These are phyloP conservation scores for Drosophila formosana DNA, from an alignment of 2,888 invertebrate genomes.

Conservation along the genomic window DNA sequence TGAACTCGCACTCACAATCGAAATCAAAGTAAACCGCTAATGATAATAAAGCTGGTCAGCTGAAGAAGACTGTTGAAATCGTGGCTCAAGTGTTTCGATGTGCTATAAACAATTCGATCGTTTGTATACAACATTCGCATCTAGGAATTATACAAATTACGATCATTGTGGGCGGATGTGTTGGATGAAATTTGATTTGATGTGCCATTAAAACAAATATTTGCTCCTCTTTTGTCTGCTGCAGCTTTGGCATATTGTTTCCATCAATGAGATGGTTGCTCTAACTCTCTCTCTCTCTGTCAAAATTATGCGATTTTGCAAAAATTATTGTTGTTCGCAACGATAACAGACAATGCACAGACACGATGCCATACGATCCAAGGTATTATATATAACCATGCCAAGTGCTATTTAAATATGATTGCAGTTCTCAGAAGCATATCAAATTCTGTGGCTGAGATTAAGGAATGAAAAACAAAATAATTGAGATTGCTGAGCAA, in stretches of 20 bases:
- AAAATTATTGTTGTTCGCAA: slow-evolving; percentile 24
- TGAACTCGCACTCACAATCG: neutral
- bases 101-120: slow-evolving; percentile 38
- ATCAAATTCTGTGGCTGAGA: neutral
- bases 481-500: neutral
- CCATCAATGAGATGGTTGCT: slow-evolving; percentile 34
- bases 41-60: slow-evolving; percentile 54
- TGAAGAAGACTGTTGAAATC: slow-evolving; percentile 48
- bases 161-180: slow-evolving; percentile 51
- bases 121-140: slow-evolving; percentile 35
- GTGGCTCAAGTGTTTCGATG: slow-evolving; percentile 45
- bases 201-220: slow-evolving; percentile 51
- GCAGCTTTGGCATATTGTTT: slow-evolving; percentile 57
- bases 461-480: neutral
- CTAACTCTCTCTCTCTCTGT: neutral
- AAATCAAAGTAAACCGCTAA: slow-evolving; percentile 29
- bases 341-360: slow-evolving; percentile 38
- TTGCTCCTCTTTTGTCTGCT: slow-evolving; percentile 45
- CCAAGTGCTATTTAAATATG: neutral
- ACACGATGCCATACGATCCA: slow-evolving; percentile 12
- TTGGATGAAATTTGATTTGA: slow-evolving; percentile 67
- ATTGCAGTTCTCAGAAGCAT: neutral
- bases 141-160: slow-evolving; percentile 39
- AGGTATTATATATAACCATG: slow-evolving; percentile 7
- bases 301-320: slow-evolving; percentile 44